Conservation (phyloP, 53 echinoderm and acorn worm genomes). For the Temnopleurus reevesii region DNA sequence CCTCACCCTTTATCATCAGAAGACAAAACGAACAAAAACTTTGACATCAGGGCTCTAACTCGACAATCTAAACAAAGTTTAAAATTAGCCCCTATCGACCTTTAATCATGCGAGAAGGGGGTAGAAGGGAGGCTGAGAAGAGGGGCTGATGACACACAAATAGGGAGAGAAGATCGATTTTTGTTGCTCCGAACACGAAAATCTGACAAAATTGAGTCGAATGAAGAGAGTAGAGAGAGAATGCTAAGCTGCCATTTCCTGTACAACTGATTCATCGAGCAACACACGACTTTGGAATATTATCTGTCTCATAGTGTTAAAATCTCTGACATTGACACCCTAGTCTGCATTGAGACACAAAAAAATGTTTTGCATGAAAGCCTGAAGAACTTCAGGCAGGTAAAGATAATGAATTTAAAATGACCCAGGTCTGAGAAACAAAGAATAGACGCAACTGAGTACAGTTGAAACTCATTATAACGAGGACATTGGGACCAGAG, state of each 20-base stretch:
- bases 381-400: too few relatives aligned
- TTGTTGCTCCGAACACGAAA: conserved; percentile 10
- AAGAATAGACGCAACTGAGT: too few relatives aligned
- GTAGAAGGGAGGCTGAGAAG: neutral
- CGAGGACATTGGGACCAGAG: too few relatives aligned
- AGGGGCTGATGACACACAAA: conserved; percentile 12
- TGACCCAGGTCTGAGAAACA: too few relatives aligned
- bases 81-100: conserved; percentile 29
- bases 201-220: conserved; percentile 6
- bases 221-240: conserved; percentile 8
- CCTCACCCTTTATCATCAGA: conserved; percentile 22
- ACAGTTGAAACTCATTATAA: too few relatives aligned
- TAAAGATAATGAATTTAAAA: too few relatives aligned
- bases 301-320: conserved; percentile 40
- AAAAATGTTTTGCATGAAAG: too few relatives aligned
- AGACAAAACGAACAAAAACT: conserved; percentile 33
- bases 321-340: conserved; percentile 27
- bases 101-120: neutral
- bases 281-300: conserved; percentile 31
- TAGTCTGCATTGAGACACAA: conserved; percentile 4
- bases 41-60: conserved; percentile 44
- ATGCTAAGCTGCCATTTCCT: conserved; percentile 37
- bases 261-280: conserved; percentile 31
- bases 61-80: conserved; percentile 40
- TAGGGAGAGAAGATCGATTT: neutral